Base-by-base conservation (phyloP, 2,797 vertebrate species). In the Varecia variegata region DNA sequence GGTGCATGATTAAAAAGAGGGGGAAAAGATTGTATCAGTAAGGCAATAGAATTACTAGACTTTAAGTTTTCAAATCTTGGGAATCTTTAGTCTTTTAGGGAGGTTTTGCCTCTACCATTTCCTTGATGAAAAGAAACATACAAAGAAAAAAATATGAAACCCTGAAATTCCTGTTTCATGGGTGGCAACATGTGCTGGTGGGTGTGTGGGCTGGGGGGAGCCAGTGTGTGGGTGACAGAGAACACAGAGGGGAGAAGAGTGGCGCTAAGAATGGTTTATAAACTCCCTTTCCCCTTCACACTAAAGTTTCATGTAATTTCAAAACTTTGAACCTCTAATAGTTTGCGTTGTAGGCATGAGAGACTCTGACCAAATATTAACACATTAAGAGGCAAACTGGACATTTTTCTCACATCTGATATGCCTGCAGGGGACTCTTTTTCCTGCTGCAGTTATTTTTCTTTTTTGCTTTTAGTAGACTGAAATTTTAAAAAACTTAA, bases 191-290 rank as follows among this genome's bases (percentile, higher is more conserved):
- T 14, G n/a, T 23, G 25, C 6, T 5, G 10, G 9, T 8, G 27
- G n/a, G 32, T 17, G n/a, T 30, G 15, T 9, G 40, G 27, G 13
- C 2, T 4, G 12, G 0, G 1, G 13, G 1, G 12, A 21, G n/a
- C 5, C 12, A 14, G 50, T 15, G 21, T 1, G 27, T 7, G 13
- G 54, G 54, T 0, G 13, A 8, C 5, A 30, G 14, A 27, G 35
- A 27, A 40, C 2, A 45, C 5, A 35, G 17, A 50, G 6, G 2
- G 2, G 32, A 52, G 40, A 9, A 30, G 13, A 68, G 2, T 47
- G 45, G 14, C 47, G 1, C 5, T 38, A 67, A 38, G 3, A 52
- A 89, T 20, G 3, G 3, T 20, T 85, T 68, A 58, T 35, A 90
- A 79, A 94, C 74, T 70, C 4, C 1, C 7, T 58, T 79, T 65